Conservation (phyloP, 2,888 invertebrate genomes). For the Eretmocerus hayati region DNA sequence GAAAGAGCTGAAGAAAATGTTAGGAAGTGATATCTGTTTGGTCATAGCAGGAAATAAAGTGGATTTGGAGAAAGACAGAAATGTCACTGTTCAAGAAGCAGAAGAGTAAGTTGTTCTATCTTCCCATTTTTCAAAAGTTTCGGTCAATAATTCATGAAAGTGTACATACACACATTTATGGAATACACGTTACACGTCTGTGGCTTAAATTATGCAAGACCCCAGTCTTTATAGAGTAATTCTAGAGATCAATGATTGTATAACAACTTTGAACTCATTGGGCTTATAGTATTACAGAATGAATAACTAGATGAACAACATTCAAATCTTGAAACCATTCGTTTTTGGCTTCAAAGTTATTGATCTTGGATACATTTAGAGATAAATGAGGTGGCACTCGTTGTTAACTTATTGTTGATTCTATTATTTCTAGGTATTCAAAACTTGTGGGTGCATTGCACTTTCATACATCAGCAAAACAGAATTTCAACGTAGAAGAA, state of each 20-base stretch:
- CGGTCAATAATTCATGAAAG: conserved; percentile 5
- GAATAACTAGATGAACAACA: too few species aligned
- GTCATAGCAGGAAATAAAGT: conserved; percentile 96
- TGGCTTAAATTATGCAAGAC: conserved; percentile 10
- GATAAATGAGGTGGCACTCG: too few species aligned
- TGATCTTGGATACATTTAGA: too few species aligned
- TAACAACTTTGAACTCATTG: too few species aligned
- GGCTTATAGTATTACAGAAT: too few species aligned
- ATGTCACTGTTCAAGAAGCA: conserved; percentile 77
- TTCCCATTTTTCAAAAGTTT: too few species aligned
- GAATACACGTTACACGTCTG: too few species aligned
- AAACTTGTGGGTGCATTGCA: conserved; percentile 86
- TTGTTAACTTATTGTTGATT: neutral
- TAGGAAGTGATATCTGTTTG: conserved; percentile 85
- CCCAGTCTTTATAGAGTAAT: neutral
- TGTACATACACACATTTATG: too few species aligned
- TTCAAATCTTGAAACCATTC: too few species aligned
- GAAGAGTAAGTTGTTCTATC: conserved; percentile 62
- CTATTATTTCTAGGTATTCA: conserved; percentile 64
- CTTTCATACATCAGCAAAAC: conserved; percentile 88
- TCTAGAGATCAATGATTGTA: conserved; percentile 1
- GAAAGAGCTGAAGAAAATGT: conserved; percentile 90
- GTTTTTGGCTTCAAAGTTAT: too few species aligned
- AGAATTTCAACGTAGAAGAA: conserved; percentile 85
- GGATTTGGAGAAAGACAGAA: conserved; percentile 87